Conservation (phyloP, 2,888 invertebrate species). For the Hipparchia sbordonii region DNA sequence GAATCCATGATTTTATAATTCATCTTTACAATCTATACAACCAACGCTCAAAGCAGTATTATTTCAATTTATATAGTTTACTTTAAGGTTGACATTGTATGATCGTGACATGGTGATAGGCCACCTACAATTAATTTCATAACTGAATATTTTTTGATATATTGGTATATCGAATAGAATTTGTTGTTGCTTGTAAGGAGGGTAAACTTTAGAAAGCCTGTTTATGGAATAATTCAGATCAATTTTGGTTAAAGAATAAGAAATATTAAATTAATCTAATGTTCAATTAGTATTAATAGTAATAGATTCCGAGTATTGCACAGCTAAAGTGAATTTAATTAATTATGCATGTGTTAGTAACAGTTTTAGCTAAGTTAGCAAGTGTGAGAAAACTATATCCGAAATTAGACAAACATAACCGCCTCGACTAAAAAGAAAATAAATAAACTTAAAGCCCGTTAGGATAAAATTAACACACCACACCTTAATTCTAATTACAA, state of each 20-base stretch:
- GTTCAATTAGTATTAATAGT: neutral
- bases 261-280: neutral
- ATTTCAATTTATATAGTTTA: too few relatives aligned
- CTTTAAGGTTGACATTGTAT: too few relatives aligned
- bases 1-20: too few relatives aligned
- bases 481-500: slow-evolving; percentile 78
- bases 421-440: slow-evolving; percentile 25
- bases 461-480: slow-evolving; percentile 68
- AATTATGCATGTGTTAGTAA: neutral
- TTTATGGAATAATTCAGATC: neutral
- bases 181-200: too few relatives aligned
- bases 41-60: too few relatives aligned
- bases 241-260: neutral
- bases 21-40: too few relatives aligned
- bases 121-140: too few relatives aligned
- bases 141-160: too few relatives aligned
- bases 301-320: neutral
- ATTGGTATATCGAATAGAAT: too few relatives aligned
- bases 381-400: slow-evolving; percentile 23
- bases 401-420: slow-evolving; percentile 12
- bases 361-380: neutral
- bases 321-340: neutral
- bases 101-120: too few relatives aligned
- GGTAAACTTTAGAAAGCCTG: neutral
- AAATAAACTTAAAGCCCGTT: slow-evolving; percentile 39